Evolutionary conservation across 2,888 invertebrate genomes (phyloP), one percentile per base, ranked within the genome.

Genomic region (Maniola hyperantus): DNA sequence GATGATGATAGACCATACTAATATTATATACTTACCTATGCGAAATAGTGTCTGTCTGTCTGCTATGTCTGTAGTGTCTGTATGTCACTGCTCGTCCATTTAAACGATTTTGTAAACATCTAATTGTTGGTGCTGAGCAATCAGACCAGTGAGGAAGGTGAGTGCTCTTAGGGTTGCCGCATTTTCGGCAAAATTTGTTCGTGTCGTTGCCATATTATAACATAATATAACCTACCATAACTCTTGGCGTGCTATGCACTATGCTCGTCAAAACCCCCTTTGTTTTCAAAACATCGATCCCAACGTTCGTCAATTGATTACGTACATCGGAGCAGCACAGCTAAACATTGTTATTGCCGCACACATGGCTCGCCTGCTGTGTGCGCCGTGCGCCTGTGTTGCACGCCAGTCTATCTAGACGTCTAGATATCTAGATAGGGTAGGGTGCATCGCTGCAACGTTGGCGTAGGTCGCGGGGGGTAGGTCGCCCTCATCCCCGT

Each of bases 381-480:
- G 70, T 67, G 71, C 64, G 68, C 36, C 36, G 34, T 54, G 66
- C 62, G 65, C 60, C 44, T 58, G 69, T 70, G 67, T 66, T 69
- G 51, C 51, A 54, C 78, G 78, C 79, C 81, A 81, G 81, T 79
- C 81, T 83, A 83, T 81, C 84, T 88, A 87, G 88, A 85, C 82
- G 79, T 78, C 80, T 83, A 79, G 75, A 76, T 77, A 74, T 74
- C 73, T 77, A 74, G 76, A 73, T 71, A 65, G 83, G 83, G 82
- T 71, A 65, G 83, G 83, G 82, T 90, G 89, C 89, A 89, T 85
- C 84, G 83, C 73, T 89, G 90, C 90, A 89, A 74, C 75, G 88
- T 91, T 91, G 84, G 83, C 80, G 83, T 88, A 90, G 90, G 90
- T 90, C 84, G 81, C 77, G 82, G 81, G 84, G 85, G 87, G 83